Evolutionary conservation across 2,888 invertebrate genomes (phyloP).

Genomic region (Aphrophora alni): DNA sequence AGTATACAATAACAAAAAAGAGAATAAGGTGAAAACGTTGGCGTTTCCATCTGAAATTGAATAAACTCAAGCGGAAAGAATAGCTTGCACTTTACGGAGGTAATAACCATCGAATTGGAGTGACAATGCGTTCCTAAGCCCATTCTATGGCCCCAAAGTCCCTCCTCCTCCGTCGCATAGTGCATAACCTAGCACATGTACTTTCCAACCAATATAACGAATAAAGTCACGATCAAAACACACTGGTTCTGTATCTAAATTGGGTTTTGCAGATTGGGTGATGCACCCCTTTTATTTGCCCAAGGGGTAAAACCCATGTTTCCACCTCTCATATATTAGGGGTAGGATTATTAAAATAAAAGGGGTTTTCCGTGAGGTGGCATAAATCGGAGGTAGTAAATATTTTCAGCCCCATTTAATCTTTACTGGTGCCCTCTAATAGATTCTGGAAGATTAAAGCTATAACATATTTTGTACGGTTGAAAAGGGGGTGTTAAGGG

Average conservation of each 20-base stretch:
- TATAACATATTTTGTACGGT: background rate
- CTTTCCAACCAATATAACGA: background rate
- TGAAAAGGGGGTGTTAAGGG: too few relatives aligned
- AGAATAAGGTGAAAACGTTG: background rate
- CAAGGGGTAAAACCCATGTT: background rate
- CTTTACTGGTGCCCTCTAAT: background rate
- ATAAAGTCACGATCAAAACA: constrained; percentile 32
- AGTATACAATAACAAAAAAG: too few relatives aligned
- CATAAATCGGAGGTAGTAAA: background rate
- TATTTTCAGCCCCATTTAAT: background rate
- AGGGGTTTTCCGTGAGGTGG: constrained; percentile 5
- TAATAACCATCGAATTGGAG: background rate
- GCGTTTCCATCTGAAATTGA: background rate
- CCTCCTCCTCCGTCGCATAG: too few relatives aligned
- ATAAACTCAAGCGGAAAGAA: background rate
- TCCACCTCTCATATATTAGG: background rate
- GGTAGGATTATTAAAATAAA: background rate
- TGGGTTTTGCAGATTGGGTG: constrained; percentile 23
- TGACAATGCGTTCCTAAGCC: background rate
- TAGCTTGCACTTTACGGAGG: background rate
- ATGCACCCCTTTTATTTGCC: background rate
- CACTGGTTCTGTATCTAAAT: constrained; percentile 34
- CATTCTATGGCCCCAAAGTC: background rate
- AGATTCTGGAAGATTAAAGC: background rate
- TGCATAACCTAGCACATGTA: background rate